Evolutionary conservation across 2,797 vertebrate genomes (phyloP).

Genomic region (Artibeus lituratus): DNA sequence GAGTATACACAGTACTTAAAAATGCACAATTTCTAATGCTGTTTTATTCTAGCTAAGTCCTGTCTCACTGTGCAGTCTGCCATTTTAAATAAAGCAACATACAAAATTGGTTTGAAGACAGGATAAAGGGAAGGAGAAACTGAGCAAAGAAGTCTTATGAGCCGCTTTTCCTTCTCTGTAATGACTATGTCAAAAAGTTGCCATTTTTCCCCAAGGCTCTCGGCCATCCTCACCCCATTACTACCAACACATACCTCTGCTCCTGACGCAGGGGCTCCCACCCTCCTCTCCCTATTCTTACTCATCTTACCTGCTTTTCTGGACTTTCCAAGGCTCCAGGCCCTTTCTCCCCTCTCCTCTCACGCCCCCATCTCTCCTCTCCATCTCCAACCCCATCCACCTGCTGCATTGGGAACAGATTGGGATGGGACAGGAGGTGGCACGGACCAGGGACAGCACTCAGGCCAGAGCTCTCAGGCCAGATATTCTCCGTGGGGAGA

Average conservation of each 20-base stretch:
- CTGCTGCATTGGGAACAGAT: not conserved
- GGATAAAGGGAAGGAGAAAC: not conserved
- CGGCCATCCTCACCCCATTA: not conserved
- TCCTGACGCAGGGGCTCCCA: not conserved
- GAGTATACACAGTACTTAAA: not conserved
- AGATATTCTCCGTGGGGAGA: not conserved
- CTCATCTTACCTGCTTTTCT: not conserved
- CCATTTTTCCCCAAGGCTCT: not conserved
- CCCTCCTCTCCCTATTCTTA: not conserved
- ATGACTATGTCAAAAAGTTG: not conserved
- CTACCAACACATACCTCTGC: not conserved
- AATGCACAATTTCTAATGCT: not conserved
- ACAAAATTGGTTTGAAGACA: not conserved
- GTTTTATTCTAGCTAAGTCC: not conserved
- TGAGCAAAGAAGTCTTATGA: not conserved
- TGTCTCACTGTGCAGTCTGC: not conserved
- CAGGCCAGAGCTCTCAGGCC: not conserved
- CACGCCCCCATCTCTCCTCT: not conserved
- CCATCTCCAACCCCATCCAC: not conserved
- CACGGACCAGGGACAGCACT: not conserved
- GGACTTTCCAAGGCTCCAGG: not conserved
- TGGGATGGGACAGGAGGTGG: accelerated
- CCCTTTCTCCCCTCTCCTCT: not conserved
- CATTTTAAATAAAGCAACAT: constrained; percentile 9
- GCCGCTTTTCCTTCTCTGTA: not conserved